Evolutionary conservation across 1,140 invertebrate genomes (phyloP).

Genomic region (Trachelipus rathkii): DNA sequence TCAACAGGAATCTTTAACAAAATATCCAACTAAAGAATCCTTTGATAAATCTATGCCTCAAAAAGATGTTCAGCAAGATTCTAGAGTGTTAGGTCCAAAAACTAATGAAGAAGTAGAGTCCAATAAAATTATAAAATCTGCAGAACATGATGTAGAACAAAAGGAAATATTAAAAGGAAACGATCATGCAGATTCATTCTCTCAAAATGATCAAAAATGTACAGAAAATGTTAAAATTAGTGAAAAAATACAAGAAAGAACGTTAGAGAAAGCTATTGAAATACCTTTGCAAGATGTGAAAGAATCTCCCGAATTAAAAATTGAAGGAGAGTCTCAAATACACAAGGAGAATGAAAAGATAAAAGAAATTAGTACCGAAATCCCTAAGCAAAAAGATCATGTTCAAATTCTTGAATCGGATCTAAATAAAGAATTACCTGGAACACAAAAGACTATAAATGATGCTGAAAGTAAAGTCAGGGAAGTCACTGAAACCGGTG

Average conservation of each 20-base stretch:
- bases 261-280: too few relatives aligned
- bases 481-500: conserved; percentile 1
- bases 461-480: background rate
- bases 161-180: background rate
- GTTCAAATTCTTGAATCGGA: background rate
- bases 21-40: too few relatives aligned
- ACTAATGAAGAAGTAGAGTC: background rate
- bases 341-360: background rate
- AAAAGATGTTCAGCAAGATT: too few relatives aligned
- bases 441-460: background rate
- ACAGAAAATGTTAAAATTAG: too few relatives aligned
- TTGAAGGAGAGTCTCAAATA: background rate
- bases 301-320: too few relatives aligned
- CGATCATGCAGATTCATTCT: too few relatives aligned
- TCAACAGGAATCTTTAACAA: too few relatives aligned
- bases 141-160: background rate
- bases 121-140: background rate
- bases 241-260: background rate
- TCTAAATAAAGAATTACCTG: background rate
- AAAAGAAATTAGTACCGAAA: background rate
- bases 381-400: background rate
- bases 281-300: too few relatives aligned
- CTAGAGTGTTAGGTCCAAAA: background rate
- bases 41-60: too few relatives aligned
- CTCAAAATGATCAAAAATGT: too few relatives aligned